Evolutionary conservation across 2,113 vertebrate species (phyloP).

Genomic region (Platichthys stellatus): DNA sequence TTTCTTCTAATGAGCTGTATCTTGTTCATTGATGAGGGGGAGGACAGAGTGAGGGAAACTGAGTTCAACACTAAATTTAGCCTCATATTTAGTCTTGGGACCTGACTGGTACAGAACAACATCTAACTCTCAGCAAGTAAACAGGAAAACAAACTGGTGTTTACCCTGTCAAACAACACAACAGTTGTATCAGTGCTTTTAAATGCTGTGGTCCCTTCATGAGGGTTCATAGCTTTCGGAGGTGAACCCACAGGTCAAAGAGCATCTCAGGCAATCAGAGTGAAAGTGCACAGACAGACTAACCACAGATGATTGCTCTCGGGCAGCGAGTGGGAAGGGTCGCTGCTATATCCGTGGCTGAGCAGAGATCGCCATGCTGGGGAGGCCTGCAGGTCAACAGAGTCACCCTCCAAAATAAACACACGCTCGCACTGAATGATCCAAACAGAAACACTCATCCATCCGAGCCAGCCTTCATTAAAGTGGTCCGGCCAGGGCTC

Average conservation of each 20-base stretch:
- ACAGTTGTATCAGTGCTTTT: not conserved
- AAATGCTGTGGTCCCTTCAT: not conserved
- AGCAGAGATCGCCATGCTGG: constrained; percentile 21
- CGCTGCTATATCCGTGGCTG: constrained; percentile 54
- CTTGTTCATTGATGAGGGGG: no score
- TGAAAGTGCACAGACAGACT: constrained; percentile 60
- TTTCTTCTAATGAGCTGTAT: no score
- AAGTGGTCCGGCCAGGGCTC: constrained; percentile 65
- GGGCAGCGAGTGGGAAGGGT: constrained; percentile 33
- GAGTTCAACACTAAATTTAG: not conserved
- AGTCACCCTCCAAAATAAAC: constrained; percentile 70
- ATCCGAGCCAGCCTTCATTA: constrained; percentile 68
- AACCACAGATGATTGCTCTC: constrained; percentile 59
- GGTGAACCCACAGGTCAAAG: constrained; percentile 20
- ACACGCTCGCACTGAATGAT: constrained; percentile 31
- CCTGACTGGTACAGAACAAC: not conserved
- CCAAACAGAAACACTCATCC: constrained; percentile 67
- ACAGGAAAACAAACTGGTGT: not conserved
- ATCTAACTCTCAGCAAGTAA: not conserved
- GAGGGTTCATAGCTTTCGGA: not conserved
- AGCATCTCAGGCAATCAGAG: constrained; percentile 31
- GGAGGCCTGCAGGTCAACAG: constrained; percentile 37
- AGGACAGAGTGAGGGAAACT: no score
- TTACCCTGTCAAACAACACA: not conserved
- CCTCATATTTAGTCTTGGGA: not conserved